These are phyloP conservation scores for Tauraco erythrolophus DNA, from an alignment of 2,113 vertebrate species.

Conservation along the genomic window DNA sequence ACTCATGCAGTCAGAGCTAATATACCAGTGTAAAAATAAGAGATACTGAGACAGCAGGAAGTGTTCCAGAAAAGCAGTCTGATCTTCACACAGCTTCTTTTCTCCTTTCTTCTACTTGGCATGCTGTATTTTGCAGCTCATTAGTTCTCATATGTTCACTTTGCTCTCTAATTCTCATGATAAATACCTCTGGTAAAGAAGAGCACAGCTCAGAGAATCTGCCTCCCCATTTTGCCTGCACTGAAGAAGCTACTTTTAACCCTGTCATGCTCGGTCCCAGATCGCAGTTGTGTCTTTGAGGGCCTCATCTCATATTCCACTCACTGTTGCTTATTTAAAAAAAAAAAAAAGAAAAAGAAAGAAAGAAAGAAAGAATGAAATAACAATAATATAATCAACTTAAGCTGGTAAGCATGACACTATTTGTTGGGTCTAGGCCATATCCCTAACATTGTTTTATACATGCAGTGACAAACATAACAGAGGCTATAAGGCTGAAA, in stretches of 20 bases:
- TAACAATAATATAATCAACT: not conserved
- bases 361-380: not conserved
- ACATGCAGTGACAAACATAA: not conserved
- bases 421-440: not conserved
- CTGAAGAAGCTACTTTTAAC: not conserved
- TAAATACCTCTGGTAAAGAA: not conserved
- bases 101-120: slow-evolving; percentile 43
- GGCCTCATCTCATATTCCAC: not conserved
- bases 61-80: slow-evolving; percentile 24
- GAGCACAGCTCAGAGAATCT: not conserved
- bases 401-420: not conserved
- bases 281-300: not conserved
- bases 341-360: too few species aligned
- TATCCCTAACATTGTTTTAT: not conserved
- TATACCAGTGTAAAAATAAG: slow-evolving; percentile 11
- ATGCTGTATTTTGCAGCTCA: slow-evolving; percentile 43
- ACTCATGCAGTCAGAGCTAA: slow-evolving; percentile 12
- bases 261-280: not conserved
- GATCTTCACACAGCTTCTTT: slow-evolving; percentile 53
- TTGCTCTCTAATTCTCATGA: not conserved
- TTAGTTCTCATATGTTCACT: slow-evolving; percentile 4
- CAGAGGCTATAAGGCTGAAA: not conserved
- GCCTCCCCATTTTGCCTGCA: not conserved
- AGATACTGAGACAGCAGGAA: slow-evolving; percentile 28
- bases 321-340: not conserved